Base-by-base conservation (phyloP, 2,113 vertebrate genomes). In the Halichoerus grypus region DNA sequence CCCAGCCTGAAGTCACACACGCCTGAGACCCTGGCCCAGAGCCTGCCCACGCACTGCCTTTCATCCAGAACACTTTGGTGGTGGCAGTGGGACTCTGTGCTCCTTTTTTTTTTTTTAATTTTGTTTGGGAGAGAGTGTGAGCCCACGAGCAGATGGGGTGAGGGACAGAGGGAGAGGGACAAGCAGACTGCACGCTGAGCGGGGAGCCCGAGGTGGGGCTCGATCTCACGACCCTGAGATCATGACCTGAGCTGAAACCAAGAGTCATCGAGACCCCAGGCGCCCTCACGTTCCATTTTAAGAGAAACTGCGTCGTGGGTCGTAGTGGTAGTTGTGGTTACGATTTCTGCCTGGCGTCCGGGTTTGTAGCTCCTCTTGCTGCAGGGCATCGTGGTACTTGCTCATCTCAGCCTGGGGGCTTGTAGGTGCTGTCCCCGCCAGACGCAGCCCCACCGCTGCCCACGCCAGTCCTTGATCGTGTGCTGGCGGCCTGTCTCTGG, bases 301-400 rank as follows among this genome's bases (percentile, higher is more conserved):
- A 21, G 55, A 55, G 26, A 15, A 24, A 4, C 13, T 10, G 3
- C 7, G 0, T 31, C 4, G 0, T 0, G 57, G n/a, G 12, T 76
- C 15, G 5, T 2, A 1, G 15, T 1, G 53, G 7, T 6, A 0
- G n/a, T 72, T 22, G 7, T 12, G 4, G n/a, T 19, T 19, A 21
- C 1, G 26, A 3, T 53, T 18, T 21, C 33, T 31, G 26, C 26
- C 77, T 5, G 21, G 16, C 3, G 3, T 57, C 6, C 11, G 2
- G 2, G 9, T 14, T 3, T 1, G 1, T 0, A 0, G 21, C 26
- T 31, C 28, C 14, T 8, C 14, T 11, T 81, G 59, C 65, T 7
- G 14, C 24, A 4, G 79, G 42, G 36, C 33, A 0, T 51, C 42
- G 8, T 15, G 3, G 22, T 28, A 10, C 33, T 28, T 2, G 0